Conservation (phyloP, 2,797 vertebrate genomes). For the Melanotaenia parkinsoni region DNA sequence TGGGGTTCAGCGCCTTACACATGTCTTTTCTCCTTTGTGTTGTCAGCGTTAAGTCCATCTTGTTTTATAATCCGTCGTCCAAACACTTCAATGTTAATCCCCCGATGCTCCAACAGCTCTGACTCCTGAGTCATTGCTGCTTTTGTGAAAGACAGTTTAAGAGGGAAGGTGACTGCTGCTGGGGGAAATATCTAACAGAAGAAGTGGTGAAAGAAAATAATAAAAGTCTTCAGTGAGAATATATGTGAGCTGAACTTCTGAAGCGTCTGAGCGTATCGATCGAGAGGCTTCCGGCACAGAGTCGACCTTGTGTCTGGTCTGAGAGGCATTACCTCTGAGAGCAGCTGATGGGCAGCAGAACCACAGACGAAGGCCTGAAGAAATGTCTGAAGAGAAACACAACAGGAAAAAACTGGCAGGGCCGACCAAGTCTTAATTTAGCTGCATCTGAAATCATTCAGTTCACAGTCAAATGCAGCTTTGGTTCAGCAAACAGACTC, state of each 20-base stretch:
- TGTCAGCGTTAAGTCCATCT: constrained; percentile 46
- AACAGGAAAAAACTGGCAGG: constrained; percentile 36
- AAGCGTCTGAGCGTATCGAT: constrained; percentile 61
- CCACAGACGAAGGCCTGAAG: background rate
- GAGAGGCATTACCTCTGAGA: constrained; percentile 39
- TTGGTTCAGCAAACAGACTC: constrained; percentile 37
- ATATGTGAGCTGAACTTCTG: constrained; percentile 26
- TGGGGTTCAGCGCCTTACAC: constrained; percentile 41
- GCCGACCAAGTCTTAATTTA: constrained; percentile 46
- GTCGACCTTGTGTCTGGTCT: constrained; percentile 56
- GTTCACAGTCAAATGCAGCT: constrained; percentile 18
- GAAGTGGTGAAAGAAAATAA: constrained; percentile 22
- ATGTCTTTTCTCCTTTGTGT: constrained; percentile 57
- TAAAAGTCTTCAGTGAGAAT: constrained; percentile 44
- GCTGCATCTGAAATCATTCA: constrained; percentile 41
- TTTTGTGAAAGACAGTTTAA: constrained; percentile 32
- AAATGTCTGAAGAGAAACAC: constrained; percentile 12
- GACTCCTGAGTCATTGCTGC: constrained; percentile 27
- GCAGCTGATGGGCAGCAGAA: constrained; percentile 51
- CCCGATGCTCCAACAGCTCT: constrained; percentile 26
- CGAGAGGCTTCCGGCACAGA: constrained; percentile 49
- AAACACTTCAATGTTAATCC: constrained; percentile 52
- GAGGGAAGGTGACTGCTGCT: constrained; percentile 24
- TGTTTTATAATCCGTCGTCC: constrained; percentile 68
- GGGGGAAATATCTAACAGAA: constrained; percentile 16